These are phyloP conservation scores for Cephus pygmeus DNA, from an alignment of 2,888 invertebrate species.

Conservation along the genomic window DNA sequence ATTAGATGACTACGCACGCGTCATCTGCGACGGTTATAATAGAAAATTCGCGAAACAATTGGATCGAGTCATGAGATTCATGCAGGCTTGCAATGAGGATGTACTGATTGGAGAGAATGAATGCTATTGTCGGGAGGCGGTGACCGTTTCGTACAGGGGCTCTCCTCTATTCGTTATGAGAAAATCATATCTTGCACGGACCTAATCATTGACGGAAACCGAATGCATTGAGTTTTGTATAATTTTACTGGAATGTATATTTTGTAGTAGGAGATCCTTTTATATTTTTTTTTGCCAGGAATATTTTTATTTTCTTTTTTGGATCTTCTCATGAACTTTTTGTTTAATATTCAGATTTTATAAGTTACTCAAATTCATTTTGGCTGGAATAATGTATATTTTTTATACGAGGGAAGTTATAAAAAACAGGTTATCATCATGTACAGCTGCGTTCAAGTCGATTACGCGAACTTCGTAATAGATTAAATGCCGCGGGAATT, in stretches of 20 bases:
- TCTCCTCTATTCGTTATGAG: neutral
- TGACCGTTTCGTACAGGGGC: neutral
- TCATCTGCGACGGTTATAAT: slow-evolving; percentile 12
- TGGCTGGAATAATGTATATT: neutral
- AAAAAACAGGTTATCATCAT: too few relatives aligned
- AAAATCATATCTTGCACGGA: neutral
- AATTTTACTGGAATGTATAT: neutral
- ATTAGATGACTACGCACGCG: neutral
- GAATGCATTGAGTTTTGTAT: neutral
- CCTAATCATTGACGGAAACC: neutral
- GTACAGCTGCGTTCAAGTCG: too few relatives aligned
- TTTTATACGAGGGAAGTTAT: too few relatives aligned
- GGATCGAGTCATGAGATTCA: slow-evolving; percentile 54
- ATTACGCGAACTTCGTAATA: too few relatives aligned
- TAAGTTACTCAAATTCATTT: neutral
- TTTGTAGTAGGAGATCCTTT: neutral
- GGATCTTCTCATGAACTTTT: neutral
- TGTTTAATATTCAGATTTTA: neutral
- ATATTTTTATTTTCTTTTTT: neutral
- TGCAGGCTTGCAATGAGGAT: slow-evolving; percentile 59
- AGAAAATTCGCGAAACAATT: slow-evolving; percentile 54
- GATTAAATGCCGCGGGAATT: too few relatives aligned
- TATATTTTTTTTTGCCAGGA: neutral
- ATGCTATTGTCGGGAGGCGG: slow-evolving; percentile 50
- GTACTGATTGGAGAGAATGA: slow-evolving; percentile 62